Evolutionary conservation across 2,797 vertebrate genomes (phyloP).

Genomic region (Chiroxiphia lanceolata): DNA sequence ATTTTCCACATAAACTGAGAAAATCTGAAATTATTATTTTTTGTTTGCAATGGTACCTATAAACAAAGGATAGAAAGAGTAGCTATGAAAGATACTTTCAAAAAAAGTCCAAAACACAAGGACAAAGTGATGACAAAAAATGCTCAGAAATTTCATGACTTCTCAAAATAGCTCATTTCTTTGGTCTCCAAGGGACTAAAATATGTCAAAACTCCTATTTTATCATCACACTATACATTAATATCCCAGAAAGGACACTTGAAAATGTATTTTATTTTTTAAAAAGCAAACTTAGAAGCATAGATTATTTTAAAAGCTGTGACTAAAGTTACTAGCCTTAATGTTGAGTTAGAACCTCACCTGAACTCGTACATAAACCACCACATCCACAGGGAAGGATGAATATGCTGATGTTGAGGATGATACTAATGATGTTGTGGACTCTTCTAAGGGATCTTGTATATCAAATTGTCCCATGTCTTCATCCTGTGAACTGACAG

Average conservation of each 20-base stretch:
- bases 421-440: conserved; percentile 92
- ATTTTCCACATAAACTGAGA: neutral
- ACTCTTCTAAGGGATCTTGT: conserved; percentile 93
- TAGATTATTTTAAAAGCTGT: neutral
- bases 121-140: neutral
- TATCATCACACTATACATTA: neutral
- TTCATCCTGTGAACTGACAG: conserved; percentile 91
- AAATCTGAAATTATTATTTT: neutral
- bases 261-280: neutral
- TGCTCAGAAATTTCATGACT: neutral
- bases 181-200: neutral
- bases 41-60: neutral
- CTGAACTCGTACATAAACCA: conserved; percentile 98
- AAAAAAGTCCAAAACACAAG: neutral
- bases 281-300: neutral
- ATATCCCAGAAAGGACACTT: neutral
- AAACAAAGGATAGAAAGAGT: neutral
- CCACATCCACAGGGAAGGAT: conserved; percentile 98
- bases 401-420: conserved; percentile 94
- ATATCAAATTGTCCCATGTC: conserved; percentile 97
- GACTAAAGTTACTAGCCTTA: neutral
- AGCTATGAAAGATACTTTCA: neutral
- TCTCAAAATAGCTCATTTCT: neutral
- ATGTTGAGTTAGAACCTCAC: conserved; percentile 67
- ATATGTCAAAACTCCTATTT: neutral